Evolutionary conservation across 1,140 invertebrate species (phyloP).

Genomic region (Drosophila subobscura): DNA sequence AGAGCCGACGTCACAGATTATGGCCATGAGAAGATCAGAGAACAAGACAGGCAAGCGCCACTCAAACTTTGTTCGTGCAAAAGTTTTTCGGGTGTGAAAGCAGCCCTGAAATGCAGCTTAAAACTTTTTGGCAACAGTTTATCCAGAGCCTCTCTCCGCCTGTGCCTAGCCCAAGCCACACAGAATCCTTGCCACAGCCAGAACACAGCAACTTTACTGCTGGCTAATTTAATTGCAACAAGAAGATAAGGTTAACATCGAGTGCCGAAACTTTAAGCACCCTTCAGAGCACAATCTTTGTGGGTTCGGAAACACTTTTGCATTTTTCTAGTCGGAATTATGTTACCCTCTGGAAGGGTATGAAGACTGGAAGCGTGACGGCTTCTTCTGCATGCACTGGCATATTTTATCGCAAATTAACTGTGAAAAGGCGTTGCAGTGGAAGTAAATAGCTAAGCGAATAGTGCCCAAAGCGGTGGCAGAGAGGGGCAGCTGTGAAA

Average conservation of each 20-base stretch:
- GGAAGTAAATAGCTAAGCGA: slow-evolving; percentile 51
- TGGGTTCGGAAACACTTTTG: no score
- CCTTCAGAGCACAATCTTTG: no score
- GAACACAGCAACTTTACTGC: slow-evolving; percentile 31
- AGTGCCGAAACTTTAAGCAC: no score
- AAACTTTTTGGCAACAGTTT: slow-evolving; percentile 78
- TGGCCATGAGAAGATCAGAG: slow-evolving; percentile 28
- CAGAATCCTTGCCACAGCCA: slow-evolving; percentile 16
- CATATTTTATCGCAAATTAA: slow-evolving; percentile 73
- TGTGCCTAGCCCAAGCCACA: not conserved
- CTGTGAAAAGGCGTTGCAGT: slow-evolving; percentile 61
- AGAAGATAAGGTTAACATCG: slow-evolving; percentile 28
- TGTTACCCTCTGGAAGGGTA: no score
- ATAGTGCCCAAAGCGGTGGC: not conserved
- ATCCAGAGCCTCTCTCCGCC: slow-evolving; percentile 3
- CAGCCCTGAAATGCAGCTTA: slow-evolving; percentile 72
- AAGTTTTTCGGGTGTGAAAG: slow-evolving; percentile 56
- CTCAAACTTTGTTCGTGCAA: slow-evolving; percentile 54
- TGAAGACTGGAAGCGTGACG: slow-evolving; percentile 16
- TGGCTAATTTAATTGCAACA: slow-evolving; percentile 66
- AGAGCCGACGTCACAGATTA: slow-evolving; percentile 54
- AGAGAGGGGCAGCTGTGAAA: slow-evolving; percentile 5
- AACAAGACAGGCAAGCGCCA: slow-evolving; percentile 55
- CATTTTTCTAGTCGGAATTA: no score
- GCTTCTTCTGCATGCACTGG: slow-evolving; percentile 34